These are phyloP conservation scores for Anastrepha ludens DNA, from an alignment of 1,140 invertebrate species.

Conservation along the genomic window DNA sequence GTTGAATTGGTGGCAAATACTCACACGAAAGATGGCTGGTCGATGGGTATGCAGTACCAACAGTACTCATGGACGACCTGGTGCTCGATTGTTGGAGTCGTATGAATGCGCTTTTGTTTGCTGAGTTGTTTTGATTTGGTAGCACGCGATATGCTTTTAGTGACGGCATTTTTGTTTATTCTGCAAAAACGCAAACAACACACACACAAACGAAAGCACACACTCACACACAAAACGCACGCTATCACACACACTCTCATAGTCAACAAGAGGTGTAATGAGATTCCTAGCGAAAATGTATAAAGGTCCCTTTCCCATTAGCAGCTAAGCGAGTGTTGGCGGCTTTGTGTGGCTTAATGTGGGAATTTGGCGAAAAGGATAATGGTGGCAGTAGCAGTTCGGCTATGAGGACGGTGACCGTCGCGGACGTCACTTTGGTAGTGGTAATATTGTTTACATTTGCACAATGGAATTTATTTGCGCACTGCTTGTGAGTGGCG, in stretches of 20 bases:
- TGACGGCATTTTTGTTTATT: conserved; percentile 45
- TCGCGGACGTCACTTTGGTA: not conserved
- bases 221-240: no score
- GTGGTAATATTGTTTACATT: conserved; percentile 33
- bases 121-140: conserved; percentile 39
- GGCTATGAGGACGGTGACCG: not conserved
- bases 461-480: conserved; percentile 47
- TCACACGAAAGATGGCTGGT: not conserved
- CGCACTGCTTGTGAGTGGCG: conserved; percentile 28
- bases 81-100: not conserved
- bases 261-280: conserved; percentile 16
- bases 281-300: not conserved
- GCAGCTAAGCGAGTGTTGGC: not conserved
- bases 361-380: conserved; percentile 32
- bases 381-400: not conserved
- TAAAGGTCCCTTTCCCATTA: not conserved
- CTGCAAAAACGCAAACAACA: conserved; percentile 46
- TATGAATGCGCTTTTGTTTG: conserved; percentile 50
- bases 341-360: not conserved
- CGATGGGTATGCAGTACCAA: not conserved
- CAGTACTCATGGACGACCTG: not conserved
- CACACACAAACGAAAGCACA: not conserved
- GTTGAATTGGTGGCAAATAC: conserved; percentile 6
- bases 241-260: no score
- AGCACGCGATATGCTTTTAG: conserved; percentile 51